Conservation (phyloP, 2,888 invertebrate genomes). For the Germaria angustata region DNA sequence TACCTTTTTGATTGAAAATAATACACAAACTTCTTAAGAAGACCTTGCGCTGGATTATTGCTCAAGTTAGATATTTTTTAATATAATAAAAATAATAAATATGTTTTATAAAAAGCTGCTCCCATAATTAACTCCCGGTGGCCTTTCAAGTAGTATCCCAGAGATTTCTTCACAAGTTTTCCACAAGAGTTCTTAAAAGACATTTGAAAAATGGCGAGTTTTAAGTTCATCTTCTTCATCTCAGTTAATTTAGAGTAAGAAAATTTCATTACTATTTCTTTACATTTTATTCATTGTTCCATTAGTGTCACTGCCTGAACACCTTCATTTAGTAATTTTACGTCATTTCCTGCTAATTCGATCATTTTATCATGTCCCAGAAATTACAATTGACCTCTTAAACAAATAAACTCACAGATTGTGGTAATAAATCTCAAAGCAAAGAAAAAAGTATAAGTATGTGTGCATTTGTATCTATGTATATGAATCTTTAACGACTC, state of each 20-base stretch:
- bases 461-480: background rate
- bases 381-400: slow-evolving; percentile 66
- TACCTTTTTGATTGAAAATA: too few relatives aligned
- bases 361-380: slow-evolving; percentile 63
- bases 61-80: too few relatives aligned
- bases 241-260: background rate
- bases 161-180: too few relatives aligned
- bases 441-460: slow-evolving; percentile 3
- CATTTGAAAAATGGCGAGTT: too few relatives aligned
- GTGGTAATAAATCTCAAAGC: slow-evolving; percentile 61
- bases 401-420: slow-evolving; percentile 63
- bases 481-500: slow-evolving; percentile 56
- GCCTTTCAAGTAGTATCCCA: too few relatives aligned
- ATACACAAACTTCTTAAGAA: too few relatives aligned
- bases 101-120: too few relatives aligned
- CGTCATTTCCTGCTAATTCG: slow-evolving; percentile 64
- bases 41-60: too few relatives aligned
- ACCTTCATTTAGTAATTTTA: slow-evolving; percentile 65
- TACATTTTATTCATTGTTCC: background rate
- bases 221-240: too few relatives aligned
- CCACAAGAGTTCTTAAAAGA: too few relatives aligned
- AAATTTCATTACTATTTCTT: background rate
- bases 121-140: too few relatives aligned
- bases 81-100: too few relatives aligned
- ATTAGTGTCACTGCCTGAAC: slow-evolving; percentile 55